Percentiles rank a stretch among this genome's conserved stretches.
Evolutionary conservation across 2,888 invertebrate species (phyloP).

Genomic region (Micoletzkya japonica): DNA sequence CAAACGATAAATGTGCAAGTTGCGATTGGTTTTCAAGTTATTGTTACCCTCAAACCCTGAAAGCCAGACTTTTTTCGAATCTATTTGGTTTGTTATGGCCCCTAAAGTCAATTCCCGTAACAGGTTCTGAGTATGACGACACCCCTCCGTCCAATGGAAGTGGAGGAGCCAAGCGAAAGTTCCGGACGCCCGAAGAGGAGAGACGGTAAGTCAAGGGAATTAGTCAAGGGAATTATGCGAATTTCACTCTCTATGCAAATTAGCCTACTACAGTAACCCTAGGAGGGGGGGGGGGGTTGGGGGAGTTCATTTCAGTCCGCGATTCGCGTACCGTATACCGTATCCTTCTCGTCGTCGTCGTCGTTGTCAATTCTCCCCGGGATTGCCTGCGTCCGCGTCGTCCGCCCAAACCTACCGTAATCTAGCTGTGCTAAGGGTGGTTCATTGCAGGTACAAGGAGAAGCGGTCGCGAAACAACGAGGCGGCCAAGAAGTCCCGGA

Average conservation of each 20-base stretch:
- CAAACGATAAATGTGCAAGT: no score
- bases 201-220: constrained; percentile 5
- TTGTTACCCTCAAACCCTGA: no score
- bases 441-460: constrained; percentile 37
- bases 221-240: not conserved
- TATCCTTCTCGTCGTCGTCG: not conserved
- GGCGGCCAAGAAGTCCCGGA: constrained; percentile 52
- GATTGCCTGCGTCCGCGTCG: constrained; percentile 1
- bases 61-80: no score
- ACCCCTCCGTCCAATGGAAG: not conserved
- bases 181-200: not conserved
- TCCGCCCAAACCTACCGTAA: constrained; percentile 8
- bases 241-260: no score
- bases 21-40: no score
- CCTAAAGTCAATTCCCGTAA: not conserved
- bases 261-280: not conserved
- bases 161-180: not conserved
- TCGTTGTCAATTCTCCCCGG: not conserved
- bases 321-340: constrained; percentile 14
- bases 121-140: not conserved
- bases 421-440: not conserved
- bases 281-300: constrained; percentile 11
- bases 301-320: constrained; percentile 3
- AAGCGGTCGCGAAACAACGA: constrained; percentile 46
- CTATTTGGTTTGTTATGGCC: not conserved